Evolutionary conservation across 2,888 invertebrate genomes (phyloP), one percentile per base, ranked within the genome.

Genomic region (Axea sp.): DNA sequence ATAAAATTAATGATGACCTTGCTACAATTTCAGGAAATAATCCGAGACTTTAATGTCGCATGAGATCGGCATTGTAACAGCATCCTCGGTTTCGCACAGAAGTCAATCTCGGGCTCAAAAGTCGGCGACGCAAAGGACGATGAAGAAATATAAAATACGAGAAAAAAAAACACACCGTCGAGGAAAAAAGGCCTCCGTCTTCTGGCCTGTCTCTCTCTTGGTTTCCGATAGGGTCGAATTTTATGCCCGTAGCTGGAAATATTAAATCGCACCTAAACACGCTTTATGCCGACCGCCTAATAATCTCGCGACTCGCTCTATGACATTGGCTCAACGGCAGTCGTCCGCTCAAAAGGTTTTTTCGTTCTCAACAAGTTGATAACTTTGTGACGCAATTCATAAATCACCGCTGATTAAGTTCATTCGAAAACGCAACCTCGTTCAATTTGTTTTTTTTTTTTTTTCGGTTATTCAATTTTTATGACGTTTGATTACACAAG

Each of bases 231-330:
- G 82, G 79, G 78, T 77, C 53, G 75, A 79, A 82, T 84, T 86
- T 87, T 85, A 87, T 85, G 86, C 80, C 76, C 82, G 75, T 87
- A 86, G 86, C 86, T 86, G 84, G 86, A 87, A 87, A 87, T 86
- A 84, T 87, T 86, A 87, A 87, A 87, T 87, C 86, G 84, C 86
- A 86, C 86, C 86, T 87, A 84, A 86, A 84, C 83, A 83, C 84
- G 82, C 85, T 87, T 86, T 84, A 83, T 83, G 83, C 81, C 81
- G 79, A 77, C 84, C 84, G 85, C 83, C 84, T 68, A 76, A 74
- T 74, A 76, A 76, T 76, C 74, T 59, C 64, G 73, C 73, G 71
- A 68, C 55, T 55, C 60, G 51, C 53, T 73, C 51, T 43, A 49
- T 39, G 45, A 62, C 51, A 62, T 60, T 55, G 49, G 41, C 69